phyloP scores from a whole-genome alignment of 2,888 invertebrate species.

The Diadegma fenestrale region DNA sequence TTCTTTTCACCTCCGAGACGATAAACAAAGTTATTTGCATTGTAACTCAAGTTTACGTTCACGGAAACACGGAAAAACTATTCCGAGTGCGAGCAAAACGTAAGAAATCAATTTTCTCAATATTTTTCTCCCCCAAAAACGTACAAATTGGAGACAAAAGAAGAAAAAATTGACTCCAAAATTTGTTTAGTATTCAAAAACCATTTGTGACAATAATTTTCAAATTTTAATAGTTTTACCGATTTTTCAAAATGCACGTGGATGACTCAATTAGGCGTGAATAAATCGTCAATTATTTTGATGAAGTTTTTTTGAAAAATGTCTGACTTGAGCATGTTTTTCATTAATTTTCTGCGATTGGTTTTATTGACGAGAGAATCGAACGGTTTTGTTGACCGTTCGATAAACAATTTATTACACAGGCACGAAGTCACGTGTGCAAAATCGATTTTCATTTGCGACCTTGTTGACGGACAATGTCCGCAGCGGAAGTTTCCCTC shows the following conservation, averaged over 20 bases:
- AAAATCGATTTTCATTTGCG: constrained; percentile 23
- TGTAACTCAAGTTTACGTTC: not conserved
- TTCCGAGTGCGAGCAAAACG: not conserved
- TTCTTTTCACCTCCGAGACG: not conserved
- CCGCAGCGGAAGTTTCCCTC: not conserved
- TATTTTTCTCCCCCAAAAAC: not conserved
- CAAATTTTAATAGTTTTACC: too few species aligned
- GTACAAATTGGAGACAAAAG: not conserved
- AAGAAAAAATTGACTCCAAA: too few species aligned
- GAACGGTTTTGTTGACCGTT: not conserved
- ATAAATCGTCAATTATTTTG: not conserved
- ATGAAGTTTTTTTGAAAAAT: not conserved
- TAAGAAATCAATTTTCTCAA: not conserved
- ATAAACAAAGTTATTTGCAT: not conserved
- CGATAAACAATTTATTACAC: constrained; percentile 6
- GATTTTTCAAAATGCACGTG: not conserved
- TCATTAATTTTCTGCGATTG: not conserved
- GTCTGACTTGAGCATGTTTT: not conserved
- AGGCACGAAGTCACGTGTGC: not conserved
- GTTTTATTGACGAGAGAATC: not conserved
- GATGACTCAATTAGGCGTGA: too few species aligned
- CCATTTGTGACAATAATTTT: too few species aligned
- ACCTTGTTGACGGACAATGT: constrained; percentile 24
- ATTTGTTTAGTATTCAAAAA: too few species aligned
- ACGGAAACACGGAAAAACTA: not conserved